Conservation (phyloP, 2,888 invertebrate genomes). For the Hartigia nigra region DNA sequence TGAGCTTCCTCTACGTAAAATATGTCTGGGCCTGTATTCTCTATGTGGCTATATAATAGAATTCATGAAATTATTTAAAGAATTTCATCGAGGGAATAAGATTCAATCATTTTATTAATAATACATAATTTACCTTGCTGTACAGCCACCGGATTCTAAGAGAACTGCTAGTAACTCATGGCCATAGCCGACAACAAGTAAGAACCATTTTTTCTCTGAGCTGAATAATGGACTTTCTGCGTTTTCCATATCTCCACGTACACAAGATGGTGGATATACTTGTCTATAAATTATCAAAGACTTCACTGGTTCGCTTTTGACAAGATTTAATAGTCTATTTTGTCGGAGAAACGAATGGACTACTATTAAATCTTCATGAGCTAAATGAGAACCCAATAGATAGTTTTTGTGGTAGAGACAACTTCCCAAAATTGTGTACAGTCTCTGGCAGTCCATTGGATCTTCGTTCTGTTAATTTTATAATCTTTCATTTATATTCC, state of each 20-base stretch:
- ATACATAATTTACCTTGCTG: slow-evolving; percentile 67
- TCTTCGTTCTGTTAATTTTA: slow-evolving; percentile 76
- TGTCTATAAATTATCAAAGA: slow-evolving; percentile 83
- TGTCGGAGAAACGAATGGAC: slow-evolving; percentile 80
- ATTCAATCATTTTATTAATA: not conserved
- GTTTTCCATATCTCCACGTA: slow-evolving; percentile 41
- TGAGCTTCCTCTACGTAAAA: slow-evolving; percentile 93
- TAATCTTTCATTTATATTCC: not conserved
- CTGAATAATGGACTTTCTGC: slow-evolving; percentile 52
- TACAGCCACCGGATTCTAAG: slow-evolving; percentile 82
- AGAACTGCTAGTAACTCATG: slow-evolving; percentile 76
- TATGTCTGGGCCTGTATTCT: slow-evolving; percentile 77
- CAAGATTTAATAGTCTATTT: slow-evolving; percentile 79
- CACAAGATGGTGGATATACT: slow-evolving; percentile 73
- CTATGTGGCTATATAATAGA: slow-evolving; percentile 66
- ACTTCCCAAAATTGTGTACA: slow-evolving; percentile 76
- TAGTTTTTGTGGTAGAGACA: slow-evolving; percentile 76
- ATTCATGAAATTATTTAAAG: not conserved
- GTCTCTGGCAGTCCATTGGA: slow-evolving; percentile 78
- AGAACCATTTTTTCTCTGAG: slow-evolving; percentile 77
- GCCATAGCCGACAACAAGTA: slow-evolving; percentile 80
- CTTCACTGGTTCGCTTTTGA: slow-evolving; percentile 74
- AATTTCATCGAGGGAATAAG: not conserved
- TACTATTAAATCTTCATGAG: slow-evolving; percentile 79
- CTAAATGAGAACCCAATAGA: slow-evolving; percentile 82